Evolutionary conservation across 92 coral and sea anemone genomes (phyloP), one percentile per base, ranked within the genome.

Genomic region (Phenganax subtilis): DNA sequence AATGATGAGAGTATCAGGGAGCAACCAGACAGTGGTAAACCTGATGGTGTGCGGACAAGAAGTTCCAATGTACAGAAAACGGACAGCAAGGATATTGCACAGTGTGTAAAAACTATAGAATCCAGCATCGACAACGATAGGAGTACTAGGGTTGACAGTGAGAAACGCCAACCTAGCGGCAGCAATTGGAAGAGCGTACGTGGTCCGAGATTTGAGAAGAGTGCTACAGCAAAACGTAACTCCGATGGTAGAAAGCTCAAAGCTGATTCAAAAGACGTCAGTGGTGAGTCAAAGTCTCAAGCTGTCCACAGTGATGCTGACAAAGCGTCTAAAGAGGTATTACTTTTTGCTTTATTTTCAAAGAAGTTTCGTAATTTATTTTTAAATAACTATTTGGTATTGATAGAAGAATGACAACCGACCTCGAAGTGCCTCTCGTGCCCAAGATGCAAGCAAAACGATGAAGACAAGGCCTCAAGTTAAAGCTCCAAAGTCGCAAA

Each of bases 381-480:
- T 8, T 69, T 12, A 9, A 30, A 1, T 51, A 0, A 10, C 55
- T 12, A 9, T 30, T 51, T 30, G 58, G 47, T 27, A 14, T 37
- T 76, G 28, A 0, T 64, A 57, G 81, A 63, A 63, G 63, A 62
- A n/a, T 55, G 83, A 62, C 17, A 8, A 52, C 63, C 63, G 73
- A 65, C 83, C 83, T 12, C 51, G 37, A 9, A 63, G 83, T 79
- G 57, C 71, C 29, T 54, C 83, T 63, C 83, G 83, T 65, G 51
- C 74, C 51, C 74, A 60, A 15, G 83, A 79, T 47, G 11, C 65
- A 7, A 79, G 54, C 83, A 79, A 79, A 30, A 79, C 10, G 14
- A 60, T 15, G 51, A 79, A 79, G 52, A 31, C 83, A n/a, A 79
- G 51, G 30, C 37, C 83, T 67, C 83, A 79, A 57, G 74, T 79